Base-by-base conservation (phyloP, 1,140 invertebrate genomes). In the Zaprionus tsacasi region DNA sequence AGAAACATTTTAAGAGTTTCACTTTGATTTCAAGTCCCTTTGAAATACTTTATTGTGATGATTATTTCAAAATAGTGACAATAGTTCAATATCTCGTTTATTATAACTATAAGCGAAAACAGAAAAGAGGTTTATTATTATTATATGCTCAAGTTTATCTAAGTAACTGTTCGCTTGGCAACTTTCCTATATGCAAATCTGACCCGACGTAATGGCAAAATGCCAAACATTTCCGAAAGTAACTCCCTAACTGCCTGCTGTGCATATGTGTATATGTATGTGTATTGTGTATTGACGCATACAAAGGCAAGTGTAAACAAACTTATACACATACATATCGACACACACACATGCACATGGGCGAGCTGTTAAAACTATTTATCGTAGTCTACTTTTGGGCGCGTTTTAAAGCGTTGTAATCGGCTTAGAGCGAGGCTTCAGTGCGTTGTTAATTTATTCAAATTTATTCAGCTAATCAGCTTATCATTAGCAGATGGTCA, bases 1-100 rank as follows among this genome's bases (percentile, higher is more conserved):
- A 52, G 15, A 48, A 66, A 66, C 3, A 40, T 57, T 64, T 58
- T 30, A 30, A 65, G 58, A 58, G 43, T 40, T 65, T 71, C 45
- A 10, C 54, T 71, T 71, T 71, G 61, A 71, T 65, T 65, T 25
- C 7, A 3, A 12, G 35, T 54, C 35, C 4, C 1, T 30, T 30
- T 30, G 3, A 30, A 30, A 30, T 30, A 0, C 0, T 30, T 30
- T 30, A 30, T 30, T 30, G n/a, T n/a, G n/a, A n/a, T 21, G 21
- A 21, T 21, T 1, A 2, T 21, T 21, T 21, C 2, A 21, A 21
- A 21, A 30, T 4, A 30, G 3, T 30, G 27, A 21, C 21, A 30
- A 4, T 38, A 10, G 10, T 10, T 36, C 11, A 36, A 36, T 36
- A 36, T 12, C 1, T 12, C 10, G 12, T 10, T 38, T 10, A 12